A percentile compares a stretch with the other conserved stretches of the same genome.
phyloP scores from a whole-genome alignment of 2,888 invertebrate species.

The Chorisops tibialis region DNA sequence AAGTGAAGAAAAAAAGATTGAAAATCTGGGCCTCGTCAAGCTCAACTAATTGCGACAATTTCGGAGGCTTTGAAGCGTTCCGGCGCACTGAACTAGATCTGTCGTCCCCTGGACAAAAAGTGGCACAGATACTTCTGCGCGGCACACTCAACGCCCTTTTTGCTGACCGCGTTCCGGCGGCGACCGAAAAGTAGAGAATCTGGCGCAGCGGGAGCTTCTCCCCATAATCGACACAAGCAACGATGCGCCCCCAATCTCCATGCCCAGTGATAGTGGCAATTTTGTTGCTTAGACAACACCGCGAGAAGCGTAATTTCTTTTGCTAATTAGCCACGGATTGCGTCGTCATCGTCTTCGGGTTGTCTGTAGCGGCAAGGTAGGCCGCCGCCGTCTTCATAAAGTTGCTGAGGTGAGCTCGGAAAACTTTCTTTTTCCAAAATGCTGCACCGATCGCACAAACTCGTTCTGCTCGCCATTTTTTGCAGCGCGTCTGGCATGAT shows the following conservation, averaged over 20 bases:
- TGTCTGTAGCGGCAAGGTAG: neutral
- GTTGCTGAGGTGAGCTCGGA: neutral
- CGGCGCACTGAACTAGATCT: conserved; percentile 19
- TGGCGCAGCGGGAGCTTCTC: too few species aligned
- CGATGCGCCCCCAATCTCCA: too few species aligned
- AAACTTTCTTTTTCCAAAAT: conserved; percentile 8
- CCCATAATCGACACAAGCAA: too few species aligned
- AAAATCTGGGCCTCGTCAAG: conserved; percentile 7
- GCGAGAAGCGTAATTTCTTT: neutral
- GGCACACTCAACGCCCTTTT: neutral
- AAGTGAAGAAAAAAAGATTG: neutral
- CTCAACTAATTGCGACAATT: conserved; percentile 8
- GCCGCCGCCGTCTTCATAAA: too few species aligned
- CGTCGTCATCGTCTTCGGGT: neutral
- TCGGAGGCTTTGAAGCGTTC: neutral
- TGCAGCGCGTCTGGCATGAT: too few species aligned
- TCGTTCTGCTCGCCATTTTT: neutral
- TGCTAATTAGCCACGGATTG: neutral
- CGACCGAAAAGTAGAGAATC: too few species aligned
- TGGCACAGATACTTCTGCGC: too few species aligned
- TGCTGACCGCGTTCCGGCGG: neutral
- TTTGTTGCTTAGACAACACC: too few species aligned
- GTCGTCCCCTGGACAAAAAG: neutral
- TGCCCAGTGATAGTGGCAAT: too few species aligned
- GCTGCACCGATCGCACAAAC: conserved; percentile 4